phyloP scores from a whole-genome alignment of 2,888 invertebrate species.

The Agrotis exclamationis region DNA sequence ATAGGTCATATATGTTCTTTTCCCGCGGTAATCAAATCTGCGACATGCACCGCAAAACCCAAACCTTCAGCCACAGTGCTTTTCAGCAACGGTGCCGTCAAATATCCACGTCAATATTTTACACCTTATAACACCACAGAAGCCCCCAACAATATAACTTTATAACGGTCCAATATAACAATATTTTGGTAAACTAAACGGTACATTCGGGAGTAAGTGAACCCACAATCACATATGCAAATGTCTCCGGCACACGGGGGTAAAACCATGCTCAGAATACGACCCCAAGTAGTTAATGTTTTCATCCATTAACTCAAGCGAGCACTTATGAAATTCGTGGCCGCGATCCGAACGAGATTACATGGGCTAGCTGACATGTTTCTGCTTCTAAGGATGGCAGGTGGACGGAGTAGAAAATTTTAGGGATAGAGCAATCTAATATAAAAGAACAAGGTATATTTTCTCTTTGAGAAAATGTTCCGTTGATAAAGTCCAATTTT shows the following conservation, averaged over 20 bases:
- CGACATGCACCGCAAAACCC: too few relatives aligned
- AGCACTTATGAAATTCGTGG: conserved; percentile 89
- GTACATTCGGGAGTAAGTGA: conserved; percentile 58
- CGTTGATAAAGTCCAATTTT: background rate
- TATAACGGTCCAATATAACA: conserved; percentile 45
- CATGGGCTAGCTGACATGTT: conserved; percentile 84
- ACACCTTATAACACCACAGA: conserved; percentile 3
- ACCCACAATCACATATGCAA: conserved; percentile 79
- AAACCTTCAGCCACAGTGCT: too few relatives aligned
- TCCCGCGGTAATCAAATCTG: too few relatives aligned
- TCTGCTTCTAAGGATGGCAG: conserved; percentile 79
- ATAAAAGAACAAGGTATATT: too few relatives aligned
- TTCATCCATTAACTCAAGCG: conserved; percentile 88
- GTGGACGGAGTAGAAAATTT: background rate
- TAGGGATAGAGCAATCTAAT: background rate
- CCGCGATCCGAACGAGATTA: conserved; percentile 88
- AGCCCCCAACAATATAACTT: conserved; percentile 32
- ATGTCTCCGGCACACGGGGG: conserved; percentile 67
- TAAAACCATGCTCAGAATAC: conserved; percentile 60
- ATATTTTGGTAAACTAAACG: conserved; percentile 48
- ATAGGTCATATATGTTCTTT: too few relatives aligned
- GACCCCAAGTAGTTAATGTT: conserved; percentile 86
- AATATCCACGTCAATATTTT: too few relatives aligned
- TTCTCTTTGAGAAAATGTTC: background rate
- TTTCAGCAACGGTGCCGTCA: too few relatives aligned